Percentiles rank a stretch among this genome's conserved stretches.
phyloP scores from a whole-genome alignment of 2,888 invertebrate genomes.

The Halictus quadricinctus region DNA sequence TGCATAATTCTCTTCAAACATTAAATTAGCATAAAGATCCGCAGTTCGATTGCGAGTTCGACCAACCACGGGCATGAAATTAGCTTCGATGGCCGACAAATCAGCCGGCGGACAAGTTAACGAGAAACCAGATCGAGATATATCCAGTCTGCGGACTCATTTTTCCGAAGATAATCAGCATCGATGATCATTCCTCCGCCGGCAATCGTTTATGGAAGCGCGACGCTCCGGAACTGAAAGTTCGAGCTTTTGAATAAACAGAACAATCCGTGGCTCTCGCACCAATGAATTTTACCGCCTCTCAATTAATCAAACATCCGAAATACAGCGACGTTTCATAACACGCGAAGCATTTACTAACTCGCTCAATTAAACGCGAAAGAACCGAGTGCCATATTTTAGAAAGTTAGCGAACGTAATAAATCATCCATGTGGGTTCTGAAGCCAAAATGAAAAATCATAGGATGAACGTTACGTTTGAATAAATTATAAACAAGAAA shows the following conservation, averaged over 20 bases:
- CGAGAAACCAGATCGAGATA: background rate
- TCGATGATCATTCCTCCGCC: background rate
- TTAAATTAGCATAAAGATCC: slow-evolving; percentile 5
- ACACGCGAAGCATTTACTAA: background rate
- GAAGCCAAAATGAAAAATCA: too few relatives aligned
- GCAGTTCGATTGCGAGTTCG: background rate
- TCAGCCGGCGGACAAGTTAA: background rate
- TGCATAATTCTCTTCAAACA: background rate
- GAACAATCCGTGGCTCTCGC: too few relatives aligned
- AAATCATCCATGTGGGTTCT: too few relatives aligned
- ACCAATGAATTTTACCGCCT: too few relatives aligned
- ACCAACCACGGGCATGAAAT: background rate
- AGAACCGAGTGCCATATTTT: too few relatives aligned
- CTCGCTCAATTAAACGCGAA: too few relatives aligned
- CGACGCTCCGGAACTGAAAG: background rate
- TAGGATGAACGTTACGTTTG: too few relatives aligned
- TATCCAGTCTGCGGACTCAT: background rate
- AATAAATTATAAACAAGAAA: too few relatives aligned
- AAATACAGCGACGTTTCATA: background rate
- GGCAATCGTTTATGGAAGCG: background rate
- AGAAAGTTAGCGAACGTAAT: too few relatives aligned
- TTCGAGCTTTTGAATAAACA: background rate
- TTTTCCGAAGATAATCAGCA: background rate
- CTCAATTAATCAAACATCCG: background rate
- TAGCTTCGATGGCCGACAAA: background rate